Percentiles rank a stretch among this genome's conserved stretches.
phyloP scores from a whole-genome alignment of 2,113 vertebrate genomes.

The Siniperca chuatsi region DNA sequence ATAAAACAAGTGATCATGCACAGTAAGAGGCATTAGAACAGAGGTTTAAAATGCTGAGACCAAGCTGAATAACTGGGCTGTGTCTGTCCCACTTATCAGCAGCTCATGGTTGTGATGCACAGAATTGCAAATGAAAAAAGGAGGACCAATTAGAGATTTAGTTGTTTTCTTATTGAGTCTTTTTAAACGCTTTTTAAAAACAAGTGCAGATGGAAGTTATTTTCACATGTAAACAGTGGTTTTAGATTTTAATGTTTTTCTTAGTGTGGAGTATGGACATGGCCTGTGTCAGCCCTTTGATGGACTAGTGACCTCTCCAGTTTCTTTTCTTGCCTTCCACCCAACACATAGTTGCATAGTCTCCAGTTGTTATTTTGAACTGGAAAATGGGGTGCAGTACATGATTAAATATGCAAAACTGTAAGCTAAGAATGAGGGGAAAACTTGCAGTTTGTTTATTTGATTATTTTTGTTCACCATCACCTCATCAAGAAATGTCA shows the following conservation, averaged over 20 bases:
- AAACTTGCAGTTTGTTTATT: constrained; percentile 1
- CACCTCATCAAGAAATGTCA: not conserved
- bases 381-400: not conserved
- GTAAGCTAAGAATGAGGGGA: not conserved
- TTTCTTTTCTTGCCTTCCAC: constrained; percentile 31
- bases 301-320: constrained; percentile 9
- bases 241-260: not conserved
- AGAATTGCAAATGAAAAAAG: not conserved
- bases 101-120: not conserved
- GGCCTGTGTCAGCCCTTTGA: not conserved
- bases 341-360: constrained; percentile 23
- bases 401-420: constrained; percentile 6
- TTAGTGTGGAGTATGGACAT: not conserved
- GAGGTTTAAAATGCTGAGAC: not conserved
- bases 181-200: not conserved
- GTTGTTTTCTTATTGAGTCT: not conserved
- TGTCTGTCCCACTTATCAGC: constrained; percentile 1
- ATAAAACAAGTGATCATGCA: not conserved
- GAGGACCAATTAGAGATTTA: not conserved
- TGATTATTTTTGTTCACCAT: not conserved
- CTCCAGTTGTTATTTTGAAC: constrained; percentile 28
- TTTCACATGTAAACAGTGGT: not conserved
- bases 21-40: not conserved
- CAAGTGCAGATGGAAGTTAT: constrained; percentile 6
- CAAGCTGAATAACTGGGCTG: not conserved